A percentile compares a stretch with the other conserved stretches of the same genome.
phyloP scores from a whole-genome alignment of 2,888 invertebrate genomes.

The Amiota minor region DNA sequence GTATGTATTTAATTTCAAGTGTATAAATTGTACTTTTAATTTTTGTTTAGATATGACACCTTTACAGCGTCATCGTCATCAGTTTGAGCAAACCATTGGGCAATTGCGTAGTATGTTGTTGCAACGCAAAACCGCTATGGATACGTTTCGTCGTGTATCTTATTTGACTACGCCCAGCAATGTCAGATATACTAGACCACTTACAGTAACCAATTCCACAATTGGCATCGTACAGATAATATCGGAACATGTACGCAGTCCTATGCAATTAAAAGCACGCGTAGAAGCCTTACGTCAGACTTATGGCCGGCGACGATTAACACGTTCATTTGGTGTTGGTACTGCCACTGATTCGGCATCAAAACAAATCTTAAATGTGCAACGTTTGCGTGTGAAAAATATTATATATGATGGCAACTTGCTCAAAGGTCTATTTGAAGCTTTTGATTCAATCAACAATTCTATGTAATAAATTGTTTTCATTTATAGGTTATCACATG shows the following conservation, averaged over 20 bases:
- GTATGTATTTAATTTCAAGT: constrained; percentile 26
- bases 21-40: neutral
- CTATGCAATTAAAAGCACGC: constrained; percentile 56
- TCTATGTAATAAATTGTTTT: neutral
- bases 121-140: constrained; percentile 55
- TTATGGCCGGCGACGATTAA: constrained; percentile 38
- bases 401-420: constrained; percentile 60
- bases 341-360: constrained; percentile 30
- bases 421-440: constrained; percentile 55
- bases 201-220: constrained; percentile 35
- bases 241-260: constrained; percentile 55
- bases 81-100: constrained; percentile 60
- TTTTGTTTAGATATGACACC: constrained; percentile 50
- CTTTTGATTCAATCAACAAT: neutral
- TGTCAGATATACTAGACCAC: constrained; percentile 36
- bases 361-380: constrained; percentile 48
- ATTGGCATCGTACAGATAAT: constrained; percentile 48
- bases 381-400: constrained; percentile 58
- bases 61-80: constrained; percentile 60
- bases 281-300: constrained; percentile 48
- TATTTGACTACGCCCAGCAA: constrained; percentile 28
- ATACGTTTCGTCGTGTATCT: constrained; percentile 48
- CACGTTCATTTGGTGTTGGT: constrained; percentile 50
- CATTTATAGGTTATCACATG: constrained; percentile 51
- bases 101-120: constrained; percentile 59